Evolutionary conservation across 2,113 vertebrate genomes (phyloP), one percentile per base, ranked within the genome.

Genomic region (Xenus cinereus): DNA sequence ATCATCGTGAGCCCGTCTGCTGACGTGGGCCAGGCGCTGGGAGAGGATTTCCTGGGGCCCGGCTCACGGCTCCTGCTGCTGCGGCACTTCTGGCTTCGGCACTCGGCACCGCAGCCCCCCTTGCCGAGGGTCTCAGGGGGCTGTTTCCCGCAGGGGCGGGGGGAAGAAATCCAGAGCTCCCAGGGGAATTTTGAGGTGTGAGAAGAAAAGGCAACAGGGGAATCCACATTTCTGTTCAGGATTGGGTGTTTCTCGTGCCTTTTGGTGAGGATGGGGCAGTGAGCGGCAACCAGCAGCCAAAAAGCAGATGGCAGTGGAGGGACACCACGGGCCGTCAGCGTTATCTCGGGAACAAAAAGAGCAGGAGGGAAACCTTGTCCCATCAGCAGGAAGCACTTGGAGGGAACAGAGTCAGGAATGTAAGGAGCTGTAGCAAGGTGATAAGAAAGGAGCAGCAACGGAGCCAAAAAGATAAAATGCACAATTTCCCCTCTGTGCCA

Each of bases 241-340:
- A 57, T 1, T 18, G 30, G 7, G 22, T 26, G 17, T 7, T 12
- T n/a, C 54, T 64, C 0, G 0, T 39, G 53, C 12, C 0, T 85
- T 68, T 83, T 28, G 35, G 16, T 33, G 74, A 85, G 64, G 79
- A 51, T 28, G 63, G 53, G 45, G 30, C 45, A 76, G 57, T 11
- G 24, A 27, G 45, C 54, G 45, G 72, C 51, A 64, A 85, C 30
- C 8, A 41, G 2, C 67, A 85, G 71, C 30, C 53, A n/a, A 32
- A 67, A 81, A 46, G 45, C 45, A 64, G 77, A 75, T 53, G 0
- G 4, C 56, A 19, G 67, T 30, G 26, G 50, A 77, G 32, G 56
- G 60, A 56, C 60, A 24, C 9, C 15, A 2, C 59, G 59, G 59
- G 50, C 63, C 69, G 19, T 26, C 87, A 39, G 84, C 28, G 84